Evolutionary conservation across 2,797 vertebrate genomes (phyloP).

Genomic region (Molossus alvarezi): DNA sequence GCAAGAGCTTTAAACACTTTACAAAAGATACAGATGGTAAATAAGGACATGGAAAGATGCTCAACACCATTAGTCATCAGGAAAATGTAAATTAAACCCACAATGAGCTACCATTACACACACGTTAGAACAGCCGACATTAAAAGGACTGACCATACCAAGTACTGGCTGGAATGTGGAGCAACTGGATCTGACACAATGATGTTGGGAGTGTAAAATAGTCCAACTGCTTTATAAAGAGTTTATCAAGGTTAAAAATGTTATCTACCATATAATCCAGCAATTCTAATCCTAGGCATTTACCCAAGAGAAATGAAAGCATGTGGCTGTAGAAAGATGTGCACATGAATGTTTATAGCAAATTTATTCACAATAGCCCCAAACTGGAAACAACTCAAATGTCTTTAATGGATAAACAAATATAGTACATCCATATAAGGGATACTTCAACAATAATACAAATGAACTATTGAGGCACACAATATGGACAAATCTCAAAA

Average conservation of each 20-base stretch:
- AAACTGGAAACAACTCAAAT: conserved; percentile 9
- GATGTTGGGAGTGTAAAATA: neutral
- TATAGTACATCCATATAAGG: neutral
- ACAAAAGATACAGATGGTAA: neutral
- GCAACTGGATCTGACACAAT: neutral
- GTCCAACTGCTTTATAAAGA: neutral
- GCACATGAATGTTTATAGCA: neutral
- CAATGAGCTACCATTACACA: neutral
- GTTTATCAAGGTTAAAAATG: neutral
- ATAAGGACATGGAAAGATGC: conserved; percentile 1
- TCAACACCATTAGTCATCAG: neutral
- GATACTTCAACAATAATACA: conserved; percentile 22
- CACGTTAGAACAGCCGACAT: conserved; percentile 25
- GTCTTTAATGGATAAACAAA: neutral
- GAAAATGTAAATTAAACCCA: conserved; percentile 32
- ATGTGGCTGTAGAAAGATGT: neutral
- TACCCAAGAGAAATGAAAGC: conserved; percentile 47
- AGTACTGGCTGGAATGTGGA: neutral
- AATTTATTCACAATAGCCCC: conserved; percentile 20
- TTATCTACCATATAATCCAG: too few species aligned
- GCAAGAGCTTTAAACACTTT: neutral
- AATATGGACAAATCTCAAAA: neutral
- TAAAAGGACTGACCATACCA: neutral
- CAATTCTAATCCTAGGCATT: neutral
- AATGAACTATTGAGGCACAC: neutral